phyloP scores from a whole-genome alignment of 1,140 invertebrate genomes.

The Orchesella cincta region DNA sequence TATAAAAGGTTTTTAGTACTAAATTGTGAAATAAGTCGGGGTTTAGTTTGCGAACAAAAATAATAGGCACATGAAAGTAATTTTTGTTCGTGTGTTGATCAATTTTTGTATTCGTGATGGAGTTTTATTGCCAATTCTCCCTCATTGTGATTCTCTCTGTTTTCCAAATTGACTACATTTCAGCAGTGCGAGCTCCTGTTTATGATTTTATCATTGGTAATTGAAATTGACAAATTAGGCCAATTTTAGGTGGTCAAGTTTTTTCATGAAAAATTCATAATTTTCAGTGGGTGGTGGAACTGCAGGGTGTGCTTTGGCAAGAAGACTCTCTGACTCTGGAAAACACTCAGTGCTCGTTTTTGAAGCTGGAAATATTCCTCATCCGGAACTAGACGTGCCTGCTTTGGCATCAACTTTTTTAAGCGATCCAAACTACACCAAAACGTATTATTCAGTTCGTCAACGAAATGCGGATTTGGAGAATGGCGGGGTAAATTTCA shows the following conservation, averaged over 20 bases:
- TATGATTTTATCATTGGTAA: slow-evolving; percentile 6
- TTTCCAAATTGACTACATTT: no score
- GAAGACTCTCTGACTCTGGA: background rate
- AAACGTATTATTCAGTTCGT: background rate
- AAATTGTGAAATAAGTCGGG: no score
- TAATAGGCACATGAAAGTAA: no score
- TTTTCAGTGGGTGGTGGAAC: slow-evolving; percentile 1
- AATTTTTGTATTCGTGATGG: no score
- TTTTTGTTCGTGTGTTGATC: no score
- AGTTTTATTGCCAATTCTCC: no score
- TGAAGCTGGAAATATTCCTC: background rate
- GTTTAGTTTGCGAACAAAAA: no score
- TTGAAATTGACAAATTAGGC: background rate
- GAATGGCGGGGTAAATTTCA: background rate
- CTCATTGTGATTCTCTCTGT: no score
- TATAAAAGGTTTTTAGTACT: no score
- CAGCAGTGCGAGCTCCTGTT: no score
- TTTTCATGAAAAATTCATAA: background rate
- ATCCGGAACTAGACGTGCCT: background rate
- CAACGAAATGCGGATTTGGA: background rate
- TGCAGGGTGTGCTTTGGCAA: background rate
- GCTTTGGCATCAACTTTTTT: background rate
- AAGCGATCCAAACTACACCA: background rate
- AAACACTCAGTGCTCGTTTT: background rate
- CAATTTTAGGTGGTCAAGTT: background rate